These are phyloP conservation scores for Phrynocephalus versicolor DNA, from an alignment of 2,113 vertebrate genomes.

Conservation along the genomic window DNA sequence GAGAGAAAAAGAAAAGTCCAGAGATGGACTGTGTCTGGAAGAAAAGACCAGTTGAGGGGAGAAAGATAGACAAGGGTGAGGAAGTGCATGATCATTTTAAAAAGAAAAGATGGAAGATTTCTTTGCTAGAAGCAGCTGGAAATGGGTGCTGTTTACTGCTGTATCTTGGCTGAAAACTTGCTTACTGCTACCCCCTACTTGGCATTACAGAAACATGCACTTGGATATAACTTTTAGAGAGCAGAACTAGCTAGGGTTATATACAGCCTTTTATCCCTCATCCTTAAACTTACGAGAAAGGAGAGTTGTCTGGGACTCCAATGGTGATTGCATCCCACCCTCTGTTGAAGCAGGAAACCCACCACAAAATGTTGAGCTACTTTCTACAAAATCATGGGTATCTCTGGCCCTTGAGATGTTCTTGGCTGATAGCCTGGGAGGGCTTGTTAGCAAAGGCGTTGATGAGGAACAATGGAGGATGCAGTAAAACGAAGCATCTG, in stretches of 20 bases:
- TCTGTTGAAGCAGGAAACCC: too few species aligned
- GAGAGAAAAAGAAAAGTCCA: conserved; percentile 63
- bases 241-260: background rate
- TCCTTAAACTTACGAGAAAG: background rate
- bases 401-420: too few species aligned
- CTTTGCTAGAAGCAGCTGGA: background rate
- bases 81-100: too few species aligned
- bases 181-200: background rate
- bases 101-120: conserved; percentile 35
- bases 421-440: too few species aligned
- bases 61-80: background rate
- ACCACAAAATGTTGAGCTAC: too few species aligned
- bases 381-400: too few species aligned
- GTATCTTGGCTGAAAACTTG: background rate
- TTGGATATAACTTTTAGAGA: background rate
- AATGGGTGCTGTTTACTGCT: conserved; percentile 40
- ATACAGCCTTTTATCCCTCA: background rate
- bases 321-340: too few species aligned
- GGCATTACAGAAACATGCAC: background rate
- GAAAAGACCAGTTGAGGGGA: conserved; percentile 52
- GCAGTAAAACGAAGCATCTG: too few species aligned
- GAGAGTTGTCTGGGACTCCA: too few species aligned
- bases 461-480: too few species aligned
- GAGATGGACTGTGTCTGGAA: conserved; percentile 41
- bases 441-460: too few species aligned